Conservation (phyloP, 2,888 invertebrate species). For the Caenorhabditis uteleia region DNA sequence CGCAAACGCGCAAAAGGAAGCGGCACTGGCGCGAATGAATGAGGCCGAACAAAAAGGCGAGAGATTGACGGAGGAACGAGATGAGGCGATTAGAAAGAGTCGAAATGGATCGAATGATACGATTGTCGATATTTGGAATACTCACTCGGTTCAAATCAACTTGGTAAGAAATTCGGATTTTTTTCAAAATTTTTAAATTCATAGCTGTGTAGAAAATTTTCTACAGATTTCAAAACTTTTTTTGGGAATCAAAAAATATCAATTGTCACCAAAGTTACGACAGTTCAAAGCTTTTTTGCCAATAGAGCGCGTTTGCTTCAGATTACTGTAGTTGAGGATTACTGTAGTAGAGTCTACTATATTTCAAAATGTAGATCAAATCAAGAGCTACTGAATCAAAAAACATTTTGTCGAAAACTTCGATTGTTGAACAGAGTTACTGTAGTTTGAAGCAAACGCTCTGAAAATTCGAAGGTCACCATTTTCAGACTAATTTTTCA, state of each 20-base stretch:
- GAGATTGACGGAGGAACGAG: slow-evolving; percentile 36
- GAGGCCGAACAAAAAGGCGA: slow-evolving; percentile 23
- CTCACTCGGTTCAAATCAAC: slow-evolving; percentile 48
- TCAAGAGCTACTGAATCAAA: no score
- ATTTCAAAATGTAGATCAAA: no score
- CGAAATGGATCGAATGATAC: slow-evolving; percentile 29
- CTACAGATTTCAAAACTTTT: neutral
- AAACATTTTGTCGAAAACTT: no score
- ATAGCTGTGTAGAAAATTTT: neutral
- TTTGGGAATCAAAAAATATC: neutral
- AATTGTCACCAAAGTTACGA: no score
- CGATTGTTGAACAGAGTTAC: no score
- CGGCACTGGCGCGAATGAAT: slow-evolving; percentile 19
- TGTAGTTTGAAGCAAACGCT: no score
- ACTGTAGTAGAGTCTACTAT: no score
- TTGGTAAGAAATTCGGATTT: slow-evolving; percentile 36
- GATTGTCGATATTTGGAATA: slow-evolving; percentile 54
- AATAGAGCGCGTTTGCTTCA: no score
- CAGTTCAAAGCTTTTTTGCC: no score
- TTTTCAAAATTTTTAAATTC: neutral
- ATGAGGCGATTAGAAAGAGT: slow-evolving; percentile 36
- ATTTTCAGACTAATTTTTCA: no score
- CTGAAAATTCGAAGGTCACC: no score
- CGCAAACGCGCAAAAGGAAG: slow-evolving; percentile 30
- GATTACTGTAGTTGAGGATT: no score